These are phyloP conservation scores for Chaetodon trifasciatus DNA, from an alignment of 2,797 vertebrate species.

Conservation along the genomic window DNA sequence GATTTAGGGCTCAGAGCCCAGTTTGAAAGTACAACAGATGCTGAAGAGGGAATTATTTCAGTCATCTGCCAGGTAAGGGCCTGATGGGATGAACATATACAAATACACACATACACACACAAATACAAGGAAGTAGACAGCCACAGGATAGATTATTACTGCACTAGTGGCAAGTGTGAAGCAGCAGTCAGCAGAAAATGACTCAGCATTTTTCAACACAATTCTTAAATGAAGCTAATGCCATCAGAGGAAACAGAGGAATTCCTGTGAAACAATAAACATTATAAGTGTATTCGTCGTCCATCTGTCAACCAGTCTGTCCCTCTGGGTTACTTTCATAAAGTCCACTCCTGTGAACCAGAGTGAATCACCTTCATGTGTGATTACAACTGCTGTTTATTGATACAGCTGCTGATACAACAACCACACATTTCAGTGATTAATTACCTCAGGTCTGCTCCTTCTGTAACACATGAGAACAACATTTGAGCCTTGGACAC, in stretches of 20 bases:
- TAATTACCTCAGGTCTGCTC: neutral
- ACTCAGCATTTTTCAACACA: slow-evolving; percentile 60
- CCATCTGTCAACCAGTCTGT: slow-evolving; percentile 25
- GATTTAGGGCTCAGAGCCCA: slow-evolving; percentile 50
- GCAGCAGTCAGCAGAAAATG: slow-evolving; percentile 66
- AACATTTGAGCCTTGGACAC: slow-evolving; percentile 4
- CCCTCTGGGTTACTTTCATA: neutral
- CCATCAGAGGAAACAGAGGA: slow-evolving; percentile 36
- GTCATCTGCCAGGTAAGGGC: slow-evolving; percentile 46
- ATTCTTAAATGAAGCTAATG: slow-evolving; percentile 33
- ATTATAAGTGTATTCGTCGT: slow-evolving; percentile 2
- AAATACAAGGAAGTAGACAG: slow-evolving; percentile 9
- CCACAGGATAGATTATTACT: slow-evolving; percentile 20
- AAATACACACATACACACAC: slow-evolving; percentile 25
- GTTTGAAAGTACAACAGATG: slow-evolving; percentile 54
- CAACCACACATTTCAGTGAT: neutral
- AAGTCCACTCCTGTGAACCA: neutral
- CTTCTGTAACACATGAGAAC: neutral
- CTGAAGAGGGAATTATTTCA: slow-evolving; percentile 57
- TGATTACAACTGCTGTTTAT: slow-evolving; percentile 22
- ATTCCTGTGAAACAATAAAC: slow-evolving; percentile 36
- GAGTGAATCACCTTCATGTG: slow-evolving; percentile 29
- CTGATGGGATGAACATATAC: slow-evolving; percentile 28
- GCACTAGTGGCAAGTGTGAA: slow-evolving; percentile 29
- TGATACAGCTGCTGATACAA: slow-evolving; percentile 10